A percentile compares a stretch with the other conserved stretches of the same genome.
Conservation (phyloP, 2,113 vertebrate genomes). For the Engraulis encrasicolus region DNA sequence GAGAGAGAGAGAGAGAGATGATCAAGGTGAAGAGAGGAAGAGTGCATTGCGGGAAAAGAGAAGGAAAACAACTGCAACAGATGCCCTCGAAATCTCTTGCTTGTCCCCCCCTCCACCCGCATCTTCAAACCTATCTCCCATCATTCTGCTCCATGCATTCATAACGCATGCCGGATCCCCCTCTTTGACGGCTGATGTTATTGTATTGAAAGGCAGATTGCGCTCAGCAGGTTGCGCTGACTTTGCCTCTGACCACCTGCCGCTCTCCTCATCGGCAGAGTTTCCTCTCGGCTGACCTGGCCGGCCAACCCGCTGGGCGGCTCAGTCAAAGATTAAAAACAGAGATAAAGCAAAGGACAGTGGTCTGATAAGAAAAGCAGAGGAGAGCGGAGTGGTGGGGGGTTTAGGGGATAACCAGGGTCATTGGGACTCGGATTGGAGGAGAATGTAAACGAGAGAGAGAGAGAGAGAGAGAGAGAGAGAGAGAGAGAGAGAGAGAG, state of each 20-base stretch:
- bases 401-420: not conserved
- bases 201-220: constrained; percentile 23
- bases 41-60: not conserved
- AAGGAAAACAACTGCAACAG: not conserved
- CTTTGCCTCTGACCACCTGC: constrained; percentile 5
- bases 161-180: not conserved
- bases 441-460: constrained; percentile 19
- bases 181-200: constrained; percentile 12
- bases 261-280: constrained; percentile 3
- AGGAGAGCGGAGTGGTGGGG: not conserved
- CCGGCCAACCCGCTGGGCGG: not conserved
- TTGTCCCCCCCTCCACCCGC: not conserved
- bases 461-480: not conserved
- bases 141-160: not conserved
- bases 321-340: constrained; percentile 18
- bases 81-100: not conserved
- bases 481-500: not conserved
- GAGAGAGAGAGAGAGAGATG: not conserved
- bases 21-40: too few species aligned
- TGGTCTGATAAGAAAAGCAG: not conserved
- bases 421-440: not conserved
- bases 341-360: constrained; percentile 17
- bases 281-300: not conserved
- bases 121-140: too few species aligned
- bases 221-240: not conserved